These are phyloP conservation scores for Chondrosia reniformis DNA, from an alignment of 37 sponge, comb jelly and placozoan species.

Conservation along the genomic window DNA sequence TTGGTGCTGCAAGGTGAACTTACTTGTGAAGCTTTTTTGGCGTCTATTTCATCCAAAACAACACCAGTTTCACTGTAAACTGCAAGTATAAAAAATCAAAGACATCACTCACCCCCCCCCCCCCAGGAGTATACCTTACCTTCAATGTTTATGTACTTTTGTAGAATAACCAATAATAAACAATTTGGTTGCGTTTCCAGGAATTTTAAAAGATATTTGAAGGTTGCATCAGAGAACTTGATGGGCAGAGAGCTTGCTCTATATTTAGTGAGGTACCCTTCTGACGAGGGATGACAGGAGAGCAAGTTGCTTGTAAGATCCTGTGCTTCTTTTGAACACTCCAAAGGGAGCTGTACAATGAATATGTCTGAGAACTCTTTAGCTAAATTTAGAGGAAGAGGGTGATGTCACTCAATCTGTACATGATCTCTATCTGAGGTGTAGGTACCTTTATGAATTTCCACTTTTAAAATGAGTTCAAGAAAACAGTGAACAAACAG, in stretches of 20 bases:
- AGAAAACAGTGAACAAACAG: not conserved
- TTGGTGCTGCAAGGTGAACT: not conserved
- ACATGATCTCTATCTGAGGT: not conserved
- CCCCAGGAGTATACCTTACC: not conserved
- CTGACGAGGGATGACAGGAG: not conserved
- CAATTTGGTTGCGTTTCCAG: not conserved
- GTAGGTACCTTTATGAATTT: not conserved
- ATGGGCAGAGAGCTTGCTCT: not conserved
- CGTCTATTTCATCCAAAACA: not conserved
- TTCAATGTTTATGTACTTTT: constrained; percentile 11
- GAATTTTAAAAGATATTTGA: not conserved
- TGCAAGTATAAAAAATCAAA: not conserved
- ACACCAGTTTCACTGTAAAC: not conserved
- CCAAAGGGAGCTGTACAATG: not conserved
- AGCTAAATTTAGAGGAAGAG: not conserved
- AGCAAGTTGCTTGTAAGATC: not conserved
- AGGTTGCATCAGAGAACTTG: not conserved
- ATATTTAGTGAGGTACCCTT: not conserved
- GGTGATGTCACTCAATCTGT: too few relatives aligned
- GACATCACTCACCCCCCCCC: not conserved
- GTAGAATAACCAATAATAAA: not conserved
- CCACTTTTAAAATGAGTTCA: not conserved
- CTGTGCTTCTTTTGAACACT: not conserved
- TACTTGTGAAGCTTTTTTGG: not conserved
- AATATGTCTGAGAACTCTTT: not conserved